A percentile compares a stretch with the other conserved stretches of the same genome.
Evolutionary conservation across 2,797 vertebrate species (phyloP).

Genomic region (Lithobates sylvaticus): DNA sequence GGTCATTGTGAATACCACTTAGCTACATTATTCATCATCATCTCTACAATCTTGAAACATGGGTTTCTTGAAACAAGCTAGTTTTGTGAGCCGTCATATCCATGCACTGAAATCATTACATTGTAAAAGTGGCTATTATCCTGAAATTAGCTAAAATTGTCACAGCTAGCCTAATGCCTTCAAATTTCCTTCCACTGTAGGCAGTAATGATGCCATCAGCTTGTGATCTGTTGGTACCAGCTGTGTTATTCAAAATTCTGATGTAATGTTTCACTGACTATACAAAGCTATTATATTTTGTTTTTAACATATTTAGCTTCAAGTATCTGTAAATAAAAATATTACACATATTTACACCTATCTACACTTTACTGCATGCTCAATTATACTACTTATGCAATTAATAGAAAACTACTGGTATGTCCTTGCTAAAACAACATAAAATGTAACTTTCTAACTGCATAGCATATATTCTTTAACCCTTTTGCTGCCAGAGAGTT

Average conservation of each 20-base stretch:
- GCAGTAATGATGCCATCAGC: conserved; percentile 31
- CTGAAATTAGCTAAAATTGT: conserved; percentile 40
- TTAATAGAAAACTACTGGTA: too few relatives aligned
- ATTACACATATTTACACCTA: too few relatives aligned
- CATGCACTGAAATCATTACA: conserved; percentile 35
- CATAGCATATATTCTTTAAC: too few relatives aligned
- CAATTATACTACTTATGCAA: too few relatives aligned
- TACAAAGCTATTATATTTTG: not conserved
- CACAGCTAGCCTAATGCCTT: conserved; percentile 31
- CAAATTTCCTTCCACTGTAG: conserved; percentile 14
- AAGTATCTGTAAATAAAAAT: not conserved
- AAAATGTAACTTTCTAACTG: too few relatives aligned
- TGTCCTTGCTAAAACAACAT: too few relatives aligned
- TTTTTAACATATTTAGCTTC: not conserved
- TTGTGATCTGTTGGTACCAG: conserved; percentile 12
- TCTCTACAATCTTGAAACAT: conserved; percentile 4
- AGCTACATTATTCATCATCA: conserved; percentile 7
- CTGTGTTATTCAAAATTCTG: conserved; percentile 2
- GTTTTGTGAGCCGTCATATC: conserved; percentile 20
- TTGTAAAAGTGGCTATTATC: conserved; percentile 30
- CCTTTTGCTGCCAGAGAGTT: too few relatives aligned
- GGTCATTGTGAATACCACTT: conserved; percentile 12
- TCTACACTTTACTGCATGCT: too few relatives aligned
- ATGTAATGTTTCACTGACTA: not conserved
- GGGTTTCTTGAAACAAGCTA: not conserved